Base-by-base conservation (phyloP, 2,888 invertebrate genomes). In the Drosophila quasianomalipes region DNA sequence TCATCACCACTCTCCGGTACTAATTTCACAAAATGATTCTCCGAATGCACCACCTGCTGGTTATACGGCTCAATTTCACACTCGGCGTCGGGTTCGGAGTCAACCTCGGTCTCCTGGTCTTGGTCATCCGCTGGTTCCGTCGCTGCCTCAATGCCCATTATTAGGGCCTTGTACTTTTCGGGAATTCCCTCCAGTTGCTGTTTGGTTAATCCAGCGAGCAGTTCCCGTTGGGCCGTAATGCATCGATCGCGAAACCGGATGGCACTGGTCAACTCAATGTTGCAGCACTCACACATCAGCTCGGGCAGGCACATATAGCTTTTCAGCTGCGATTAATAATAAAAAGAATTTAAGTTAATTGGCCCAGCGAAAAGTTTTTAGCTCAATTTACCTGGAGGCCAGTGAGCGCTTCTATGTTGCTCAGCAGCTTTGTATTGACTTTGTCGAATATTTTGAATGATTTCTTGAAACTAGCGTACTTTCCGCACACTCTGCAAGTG, bases 401-500 rank as follows among this genome's bases (percentile, higher is more conserved):
- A 31, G 89, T 85, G 22, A 88, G 68, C 33, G 61, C 62, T 71
- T 90, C 81, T 55, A 85, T 82, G 53, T 88, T 76, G 60, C 64
- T 72, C 0, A 85, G 57, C 54, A 82, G 41, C 59, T 85, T 90
- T 54, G 57, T 64, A 53, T 85, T 85, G 47, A 49, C 58, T 60
- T 74, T 73, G 10, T 85, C 85, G 31, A 85, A 85, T 54, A 85
- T 76, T 37, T 85, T 88, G 6, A 76, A 82, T 0, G 85, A 90
- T 57, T 88, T 78, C 30, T 90, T 90, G 30, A 67, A 79, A 54
- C 90, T 85, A 4, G 90, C 85, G 51, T 85, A 85, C 61, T 85
- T 90, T 14, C 83, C 89, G 33, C 85, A 85, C 35, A 85, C 90
- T 3, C 90, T 64, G 73, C 85, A 85, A 19, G 90, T 90, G 53